These are phyloP conservation scores for Hemicordylus capensis DNA, from an alignment of 2,113 vertebrate genomes.

Conservation along the genomic window DNA sequence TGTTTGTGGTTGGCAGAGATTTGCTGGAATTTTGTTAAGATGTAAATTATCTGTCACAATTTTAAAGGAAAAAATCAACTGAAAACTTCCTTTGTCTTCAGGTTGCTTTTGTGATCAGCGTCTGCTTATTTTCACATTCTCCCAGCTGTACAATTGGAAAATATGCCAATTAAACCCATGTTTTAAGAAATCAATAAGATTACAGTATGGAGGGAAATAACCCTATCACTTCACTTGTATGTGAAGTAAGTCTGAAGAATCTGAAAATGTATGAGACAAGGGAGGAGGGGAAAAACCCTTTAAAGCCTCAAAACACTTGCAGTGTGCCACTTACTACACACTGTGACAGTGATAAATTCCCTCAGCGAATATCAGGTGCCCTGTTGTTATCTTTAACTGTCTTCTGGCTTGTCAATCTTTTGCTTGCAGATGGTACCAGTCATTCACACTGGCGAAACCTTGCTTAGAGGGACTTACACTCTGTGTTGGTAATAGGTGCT, in stretches of 20 bases:
- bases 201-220: neutral
- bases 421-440: slow-evolving; percentile 70
- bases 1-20: neutral
- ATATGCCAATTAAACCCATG: slow-evolving; percentile 16
- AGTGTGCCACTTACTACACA: slow-evolving; percentile 53
- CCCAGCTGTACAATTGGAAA: neutral
- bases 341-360: slow-evolving; percentile 71
- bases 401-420: slow-evolving; percentile 72
- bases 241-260: neutral
- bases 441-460: slow-evolving; percentile 64
- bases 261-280: slow-evolving; percentile 42
- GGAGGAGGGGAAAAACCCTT: neutral
- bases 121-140: neutral
- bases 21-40: slow-evolving; percentile 21
- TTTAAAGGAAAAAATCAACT: neutral
- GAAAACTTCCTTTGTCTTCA: neutral
- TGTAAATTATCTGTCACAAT: neutral
- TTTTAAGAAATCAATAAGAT: slow-evolving; percentile 12
- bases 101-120: neutral
- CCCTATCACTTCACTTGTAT: slow-evolving; percentile 14
- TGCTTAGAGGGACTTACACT: slow-evolving; percentile 72
- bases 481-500: slow-evolving; percentile 66
- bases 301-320: slow-evolving; percentile 29
- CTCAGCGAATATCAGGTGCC: slow-evolving; percentile 69
- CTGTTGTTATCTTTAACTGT: slow-evolving; percentile 72